phyloP scores from a whole-genome alignment of 2,797 vertebrate species.

The Orestias chungarensis region DNA sequence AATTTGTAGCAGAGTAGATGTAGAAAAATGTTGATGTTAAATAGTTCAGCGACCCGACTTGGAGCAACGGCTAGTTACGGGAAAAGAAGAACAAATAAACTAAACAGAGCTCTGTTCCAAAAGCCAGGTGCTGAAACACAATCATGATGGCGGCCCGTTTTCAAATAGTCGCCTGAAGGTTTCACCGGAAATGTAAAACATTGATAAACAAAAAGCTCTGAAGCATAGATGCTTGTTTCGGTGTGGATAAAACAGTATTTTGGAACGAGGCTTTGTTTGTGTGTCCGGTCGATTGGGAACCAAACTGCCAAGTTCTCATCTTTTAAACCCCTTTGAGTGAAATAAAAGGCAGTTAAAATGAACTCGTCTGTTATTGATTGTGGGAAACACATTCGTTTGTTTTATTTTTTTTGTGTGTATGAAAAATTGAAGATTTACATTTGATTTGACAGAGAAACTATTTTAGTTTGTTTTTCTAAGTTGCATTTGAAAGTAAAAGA shows the following conservation, averaged over 20 bases:
- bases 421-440: conserved; percentile 31
- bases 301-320: conserved; percentile 73
- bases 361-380: conserved; percentile 73
- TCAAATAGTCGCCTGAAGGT: conserved; percentile 34
- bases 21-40: conserved; percentile 48
- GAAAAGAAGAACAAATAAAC: background rate
- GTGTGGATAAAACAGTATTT: conserved; percentile 45
- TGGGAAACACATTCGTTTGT: conserved; percentile 67
- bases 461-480: background rate
- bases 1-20: conserved; percentile 60
- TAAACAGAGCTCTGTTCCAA: conserved; percentile 26
- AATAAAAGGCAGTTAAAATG: conserved; percentile 80
- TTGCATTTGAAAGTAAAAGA: conserved; percentile 17
- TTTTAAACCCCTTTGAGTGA: conserved; percentile 69
- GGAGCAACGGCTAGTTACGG: conserved; percentile 12
- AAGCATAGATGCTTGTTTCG: conserved; percentile 8
- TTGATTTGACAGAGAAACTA: conserved; percentile 16
- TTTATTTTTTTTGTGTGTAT: conserved; percentile 29
- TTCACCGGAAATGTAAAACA: conserved; percentile 20
- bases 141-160: conserved; percentile 29
- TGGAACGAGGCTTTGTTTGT: conserved; percentile 59
- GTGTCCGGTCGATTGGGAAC: conserved; percentile 72
- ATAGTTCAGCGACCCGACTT: conserved; percentile 37
- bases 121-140: conserved; percentile 50
- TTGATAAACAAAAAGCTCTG: conserved; percentile 15